Evolutionary conservation across 2,113 vertebrate species (phyloP).

Genomic region (Paramormyrops kingsleyae): DNA sequence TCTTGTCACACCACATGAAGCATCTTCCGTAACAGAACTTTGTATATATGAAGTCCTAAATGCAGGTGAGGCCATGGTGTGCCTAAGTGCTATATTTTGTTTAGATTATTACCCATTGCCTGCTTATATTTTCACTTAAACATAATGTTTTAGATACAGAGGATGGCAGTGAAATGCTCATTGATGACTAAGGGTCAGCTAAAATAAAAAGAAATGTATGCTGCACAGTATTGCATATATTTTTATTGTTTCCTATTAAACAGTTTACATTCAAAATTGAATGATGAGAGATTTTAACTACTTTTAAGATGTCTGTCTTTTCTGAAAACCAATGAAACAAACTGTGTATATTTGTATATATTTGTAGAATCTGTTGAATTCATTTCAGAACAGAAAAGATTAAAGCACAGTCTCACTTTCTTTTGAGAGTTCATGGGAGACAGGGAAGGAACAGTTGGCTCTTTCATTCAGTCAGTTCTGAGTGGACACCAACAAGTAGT

Average conservation of each 20-base stretch:
- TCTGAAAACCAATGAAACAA: background rate
- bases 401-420: background rate
- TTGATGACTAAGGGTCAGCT: background rate
- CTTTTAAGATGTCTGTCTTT: background rate
- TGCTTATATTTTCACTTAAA: background rate
- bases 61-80: no score
- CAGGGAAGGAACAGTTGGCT: background rate
- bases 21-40: no score
- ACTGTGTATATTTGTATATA: background rate
- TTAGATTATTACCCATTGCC: background rate
- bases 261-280: no score
- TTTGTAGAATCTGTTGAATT: background rate
- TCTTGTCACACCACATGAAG: no score
- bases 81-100: background rate
- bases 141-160: background rate
- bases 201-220: no score
- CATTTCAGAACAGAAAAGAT: background rate
- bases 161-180: background rate
- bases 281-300: no score
- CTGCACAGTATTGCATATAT: no score
- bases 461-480: background rate
- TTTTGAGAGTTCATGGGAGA: background rate
- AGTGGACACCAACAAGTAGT: background rate
- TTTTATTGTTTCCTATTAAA: no score
- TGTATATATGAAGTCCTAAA: no score